Evolutionary conservation across 1,140 invertebrate genomes (phyloP).

Genomic region (Trinorchestia longiramus): DNA sequence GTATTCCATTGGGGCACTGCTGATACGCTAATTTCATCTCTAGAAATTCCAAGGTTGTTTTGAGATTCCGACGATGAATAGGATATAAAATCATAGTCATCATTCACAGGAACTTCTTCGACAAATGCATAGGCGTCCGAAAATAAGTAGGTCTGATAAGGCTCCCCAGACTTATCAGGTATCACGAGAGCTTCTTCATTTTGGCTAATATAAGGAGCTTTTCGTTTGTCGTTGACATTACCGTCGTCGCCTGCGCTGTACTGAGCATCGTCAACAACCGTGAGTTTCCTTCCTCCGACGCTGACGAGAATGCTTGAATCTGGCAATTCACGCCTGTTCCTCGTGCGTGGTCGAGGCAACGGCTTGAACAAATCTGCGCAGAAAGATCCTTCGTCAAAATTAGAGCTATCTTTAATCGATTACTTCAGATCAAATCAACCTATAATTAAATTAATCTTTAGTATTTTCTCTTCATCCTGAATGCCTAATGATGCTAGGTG

Average conservation of each 20-base stretch:
- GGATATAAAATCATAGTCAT: conserved; percentile 31
- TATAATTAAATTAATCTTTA: not conserved
- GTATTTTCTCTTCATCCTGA: not conserved
- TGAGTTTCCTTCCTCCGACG: conserved; percentile 13
- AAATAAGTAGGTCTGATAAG: not conserved
- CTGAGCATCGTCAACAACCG: not conserved
- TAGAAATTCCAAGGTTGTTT: not conserved
- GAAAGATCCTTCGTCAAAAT: not conserved
- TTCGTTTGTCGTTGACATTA: not conserved
- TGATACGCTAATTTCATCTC: not conserved
- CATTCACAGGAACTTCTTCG: conserved; percentile 28
- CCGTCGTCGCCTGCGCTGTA: not conserved
- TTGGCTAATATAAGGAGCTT: not conserved
- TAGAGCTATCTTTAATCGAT: not conserved
- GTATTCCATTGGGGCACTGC: not conserved
- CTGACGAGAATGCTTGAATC: not conserved
- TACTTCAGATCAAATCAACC: not conserved
- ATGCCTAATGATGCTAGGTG: not conserved
- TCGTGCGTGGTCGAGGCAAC: not conserved
- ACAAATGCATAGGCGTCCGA: conserved; percentile 2
- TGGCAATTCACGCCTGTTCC: not conserved
- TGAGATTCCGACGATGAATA: conserved; percentile 13
- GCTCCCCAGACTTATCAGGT: not conserved
- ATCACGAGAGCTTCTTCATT: conserved; percentile 1
- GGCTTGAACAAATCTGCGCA: conserved; percentile 29